Evolutionary conservation across 1,140 invertebrate genomes (phyloP).

Genomic region (Halesus radiatus): DNA sequence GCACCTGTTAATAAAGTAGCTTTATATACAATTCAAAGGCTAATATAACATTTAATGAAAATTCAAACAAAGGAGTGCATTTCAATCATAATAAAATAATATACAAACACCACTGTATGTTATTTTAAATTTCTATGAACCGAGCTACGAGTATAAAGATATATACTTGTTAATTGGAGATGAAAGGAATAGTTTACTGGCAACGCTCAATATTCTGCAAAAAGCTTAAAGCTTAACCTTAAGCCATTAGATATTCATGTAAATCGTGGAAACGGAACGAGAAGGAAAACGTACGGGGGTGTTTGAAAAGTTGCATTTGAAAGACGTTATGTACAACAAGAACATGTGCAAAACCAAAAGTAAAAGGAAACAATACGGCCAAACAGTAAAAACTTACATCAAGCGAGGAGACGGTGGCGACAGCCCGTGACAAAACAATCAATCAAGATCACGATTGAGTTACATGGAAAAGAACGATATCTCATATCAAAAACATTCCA

Average conservation of each 20-base stretch:
- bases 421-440: constrained; percentile 66
- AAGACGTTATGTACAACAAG: constrained; percentile 37
- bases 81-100: constrained; percentile 32
- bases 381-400: constrained; percentile 68
- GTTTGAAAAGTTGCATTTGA: constrained; percentile 29
- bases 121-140: neutral
- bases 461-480: constrained; percentile 58
- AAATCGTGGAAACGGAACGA: no score
- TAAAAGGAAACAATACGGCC: constrained; percentile 39
- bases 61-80: constrained; percentile 26
- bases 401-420: constrained; percentile 64
- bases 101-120: constrained; percentile 34
- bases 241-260: no score
- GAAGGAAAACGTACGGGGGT: constrained; percentile 10
- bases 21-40: constrained; percentile 29
- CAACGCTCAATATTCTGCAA: no score
- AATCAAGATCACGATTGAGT: constrained; percentile 55
- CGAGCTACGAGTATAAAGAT: no score
- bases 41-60: constrained; percentile 22
- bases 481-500: constrained; percentile 54
- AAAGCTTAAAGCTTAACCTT: no score
- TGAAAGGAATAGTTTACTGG: no score
- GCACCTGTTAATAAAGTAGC: constrained; percentile 3
- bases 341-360: constrained; percentile 38
- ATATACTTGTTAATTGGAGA: no score